phyloP scores from a whole-genome alignment of 2,113 vertebrate genomes.

The Hippocampus abdominalis region DNA sequence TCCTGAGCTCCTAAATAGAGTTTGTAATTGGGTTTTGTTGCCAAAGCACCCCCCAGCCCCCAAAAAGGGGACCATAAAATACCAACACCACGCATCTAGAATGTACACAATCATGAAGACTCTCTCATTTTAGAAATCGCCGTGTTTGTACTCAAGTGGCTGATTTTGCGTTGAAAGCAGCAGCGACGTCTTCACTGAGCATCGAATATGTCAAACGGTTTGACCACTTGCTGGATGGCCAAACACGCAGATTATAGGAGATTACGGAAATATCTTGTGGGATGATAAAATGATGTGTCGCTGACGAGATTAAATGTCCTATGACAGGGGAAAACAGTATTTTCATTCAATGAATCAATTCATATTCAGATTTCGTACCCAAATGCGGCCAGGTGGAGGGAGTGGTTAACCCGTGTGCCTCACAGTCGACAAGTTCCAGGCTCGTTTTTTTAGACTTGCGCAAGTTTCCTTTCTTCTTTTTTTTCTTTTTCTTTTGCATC shows the following conservation, averaged over 20 bases:
- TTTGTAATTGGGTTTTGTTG: not conserved
- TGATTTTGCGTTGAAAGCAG: not conserved
- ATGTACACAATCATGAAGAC: not conserved
- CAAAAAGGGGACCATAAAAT: not conserved
- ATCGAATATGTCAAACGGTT: too few species aligned
- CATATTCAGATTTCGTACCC: too few species aligned
- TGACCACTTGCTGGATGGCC: too few species aligned
- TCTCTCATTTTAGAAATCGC: not conserved
- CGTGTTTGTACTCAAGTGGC: not conserved
- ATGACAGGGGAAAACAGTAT: not conserved
- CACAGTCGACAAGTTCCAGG: not conserved
- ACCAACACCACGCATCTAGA: not conserved
- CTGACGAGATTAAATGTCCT: not conserved
- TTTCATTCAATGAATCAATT: too few species aligned
- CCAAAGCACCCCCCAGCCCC: too few species aligned
- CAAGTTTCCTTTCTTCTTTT: not conserved
- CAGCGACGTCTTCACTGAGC: not conserved
- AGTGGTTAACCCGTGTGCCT: too few species aligned
- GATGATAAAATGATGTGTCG: conserved; percentile 32
- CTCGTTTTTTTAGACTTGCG: not conserved
- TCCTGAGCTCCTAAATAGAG: not conserved
- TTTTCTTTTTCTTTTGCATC: not conserved
- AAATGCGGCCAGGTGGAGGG: too few species aligned
- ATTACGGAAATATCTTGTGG: conserved; percentile 47
- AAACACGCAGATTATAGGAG: conserved; percentile 40